Base-by-base conservation (phyloP, 2,888 invertebrate species). In the Polymixis lichenea region DNA sequence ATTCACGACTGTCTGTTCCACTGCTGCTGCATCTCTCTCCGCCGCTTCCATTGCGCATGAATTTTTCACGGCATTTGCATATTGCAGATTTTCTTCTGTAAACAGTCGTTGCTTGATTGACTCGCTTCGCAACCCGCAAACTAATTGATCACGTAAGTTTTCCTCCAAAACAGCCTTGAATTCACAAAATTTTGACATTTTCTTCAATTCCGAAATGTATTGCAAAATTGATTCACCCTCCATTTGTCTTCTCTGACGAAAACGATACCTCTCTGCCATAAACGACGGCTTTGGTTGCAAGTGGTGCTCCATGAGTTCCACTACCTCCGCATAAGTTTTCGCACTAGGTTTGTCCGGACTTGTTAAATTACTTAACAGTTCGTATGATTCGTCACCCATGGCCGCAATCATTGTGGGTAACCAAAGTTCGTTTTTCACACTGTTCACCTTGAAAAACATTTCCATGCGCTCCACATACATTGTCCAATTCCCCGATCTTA, bases 11-110 rank as follows among this genome's bases (percentile, higher is more conserved):
- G 69, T 32, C 0, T 56, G 19, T 43, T 70, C 25, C 0, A 60
- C 60, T n/a, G 70, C 70, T 11, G 32, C 70, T 61, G 70, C 70
- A 49, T 69, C 58, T 19, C 69, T 3, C 17, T 46, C 28, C 28
- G 60, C n/a, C 28, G 69, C 56, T 69, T 69, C 69, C 58, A 69
- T 58, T 1, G 69, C 2, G 2, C 60, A 70, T 61, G 32, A 0
- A 13, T 61, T 71, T 19, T 38, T 61, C 1, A 71, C 38, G 1
- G 69, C 69, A 3, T 19, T 49, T 60, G 28, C 2, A 32, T 58
- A 60, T 0, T 60, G 32, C 49, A 22, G 69, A 25, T 56, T 55
- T n/a, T 55, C 67, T 28, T 58, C 25, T 2, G 25, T 19, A 19
- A 68, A 68, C 55, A 46, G 25, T 28, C 28, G 17, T 56, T 43